These are phyloP conservation scores for Orcinus orca DNA, from an alignment of 2,113 vertebrate species.

Conservation along the genomic window DNA sequence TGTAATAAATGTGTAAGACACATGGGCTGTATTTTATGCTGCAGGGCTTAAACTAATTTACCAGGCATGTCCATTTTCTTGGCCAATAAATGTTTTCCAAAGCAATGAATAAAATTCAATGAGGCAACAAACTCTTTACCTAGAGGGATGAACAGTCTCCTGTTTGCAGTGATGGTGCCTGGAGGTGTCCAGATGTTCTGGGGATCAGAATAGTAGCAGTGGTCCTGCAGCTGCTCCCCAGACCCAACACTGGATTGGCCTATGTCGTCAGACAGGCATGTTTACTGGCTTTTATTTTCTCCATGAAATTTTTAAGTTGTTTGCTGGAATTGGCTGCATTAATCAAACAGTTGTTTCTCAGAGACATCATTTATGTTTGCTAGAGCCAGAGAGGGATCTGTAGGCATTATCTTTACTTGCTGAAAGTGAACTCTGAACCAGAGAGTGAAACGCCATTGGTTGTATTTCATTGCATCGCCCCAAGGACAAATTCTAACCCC, in stretches of 20 bases:
- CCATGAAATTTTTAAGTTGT: background rate
- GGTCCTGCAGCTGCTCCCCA: accelerated
- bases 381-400: slow-evolving; percentile 42
- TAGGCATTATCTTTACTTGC: background rate
- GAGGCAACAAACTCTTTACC: background rate
- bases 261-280: background rate
- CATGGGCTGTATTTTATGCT: background rate
- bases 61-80: background rate
- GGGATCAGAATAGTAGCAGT: accelerated
- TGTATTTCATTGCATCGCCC: background rate
- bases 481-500: background rate
- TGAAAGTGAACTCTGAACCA: slow-evolving; percentile 18
- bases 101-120: background rate
- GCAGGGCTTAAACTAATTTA: background rate
- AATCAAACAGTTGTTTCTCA: slow-evolving; percentile 43
- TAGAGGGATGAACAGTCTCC: accelerated
- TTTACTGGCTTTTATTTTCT: background rate
- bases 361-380: slow-evolving; percentile 54
- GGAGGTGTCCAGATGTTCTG: background rate
- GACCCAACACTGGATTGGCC: background rate
- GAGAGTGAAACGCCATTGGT: background rate
- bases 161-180: accelerated
- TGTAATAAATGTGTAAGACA: background rate
- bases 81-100: background rate
- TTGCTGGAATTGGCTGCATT: background rate